Percentiles rank a stretch among this genome's conserved stretches.
Evolutionary conservation across 1,140 invertebrate species (phyloP).

Genomic region (Brachystomella parvula): DNA sequence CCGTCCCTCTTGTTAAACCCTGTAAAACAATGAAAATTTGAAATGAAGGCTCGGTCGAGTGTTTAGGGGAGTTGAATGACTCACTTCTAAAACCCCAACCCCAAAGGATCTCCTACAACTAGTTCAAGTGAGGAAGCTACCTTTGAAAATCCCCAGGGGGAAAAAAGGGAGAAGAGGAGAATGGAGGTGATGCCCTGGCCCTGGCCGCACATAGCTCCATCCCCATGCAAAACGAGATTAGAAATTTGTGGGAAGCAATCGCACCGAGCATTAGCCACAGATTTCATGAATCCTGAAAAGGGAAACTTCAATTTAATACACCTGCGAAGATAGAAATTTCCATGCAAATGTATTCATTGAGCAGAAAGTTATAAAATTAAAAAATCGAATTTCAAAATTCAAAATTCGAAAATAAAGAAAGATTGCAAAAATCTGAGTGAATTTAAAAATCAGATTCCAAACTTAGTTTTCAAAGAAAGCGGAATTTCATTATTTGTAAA

Average conservation of each 20-base stretch:
- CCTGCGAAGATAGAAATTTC: no score
- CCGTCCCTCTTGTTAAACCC: slow-evolving; percentile 78
- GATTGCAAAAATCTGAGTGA: no score
- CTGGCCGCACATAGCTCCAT: slow-evolving; percentile 55
- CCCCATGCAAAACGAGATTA: slow-evolving; percentile 79
- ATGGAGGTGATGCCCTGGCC: slow-evolving; percentile 25
- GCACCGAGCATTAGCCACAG: slow-evolving; percentile 75
- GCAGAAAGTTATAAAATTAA: no score
- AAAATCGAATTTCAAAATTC: no score
- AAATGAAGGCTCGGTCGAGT: background rate
- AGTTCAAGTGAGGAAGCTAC: slow-evolving; percentile 52
- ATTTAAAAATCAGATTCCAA: no score
- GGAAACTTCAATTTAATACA: no score
- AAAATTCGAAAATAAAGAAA: no score
- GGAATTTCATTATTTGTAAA: no score
- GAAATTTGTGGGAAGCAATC: slow-evolving; percentile 78
- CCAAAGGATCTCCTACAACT: slow-evolving; percentile 4
- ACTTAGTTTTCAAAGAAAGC: no score
- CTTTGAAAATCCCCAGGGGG: slow-evolving; percentile 57
- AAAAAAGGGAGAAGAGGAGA: slow-evolving; percentile 64
- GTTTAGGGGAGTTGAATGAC: background rate
- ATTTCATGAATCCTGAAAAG: slow-evolving; percentile 41
- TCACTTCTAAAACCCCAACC: slow-evolving; percentile 30
- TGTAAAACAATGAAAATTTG: slow-evolving; percentile 44
- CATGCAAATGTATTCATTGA: background rate